Base-by-base conservation (phyloP, 2,888 invertebrate genomes). In the Pollenia griseotomentosa region DNA sequence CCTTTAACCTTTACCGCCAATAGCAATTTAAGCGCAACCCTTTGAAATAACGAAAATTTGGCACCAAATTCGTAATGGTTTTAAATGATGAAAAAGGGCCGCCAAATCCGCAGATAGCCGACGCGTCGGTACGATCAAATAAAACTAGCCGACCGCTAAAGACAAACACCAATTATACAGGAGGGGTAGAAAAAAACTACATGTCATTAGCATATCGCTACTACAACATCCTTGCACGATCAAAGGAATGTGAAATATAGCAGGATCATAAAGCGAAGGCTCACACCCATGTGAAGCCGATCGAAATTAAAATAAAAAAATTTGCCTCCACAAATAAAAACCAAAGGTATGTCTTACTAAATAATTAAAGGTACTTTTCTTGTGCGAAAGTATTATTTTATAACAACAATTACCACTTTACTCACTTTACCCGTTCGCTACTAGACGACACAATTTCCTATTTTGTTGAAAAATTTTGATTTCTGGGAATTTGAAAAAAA, bases 261-360 rank as follows among this genome's bases (percentile, higher is more conserved):
- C 84, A 73, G 77, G 46, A 82, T 74, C 68, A 78, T 87, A 87
- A 87, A 63, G 16, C 59, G 6, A 42, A 82, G 65, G 65, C 77
- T 61, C 40, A 89, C 89, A 86, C 89, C 89, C 89, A 88, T 83
- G 73, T 71, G 68, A 86, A 88, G 85, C 78, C 85, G 74, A 42
- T 55, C 23, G 10, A 61, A 40, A 42, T 74, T 55, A 87, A 88
- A 88, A 81, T 78, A 53, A 12, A 68, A 61, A 51, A 33, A 6
- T 6, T 55, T 80, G 51, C 40, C 51, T 66, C 46, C 53, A 68
- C 23, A 40, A 74, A 63, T 33, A 57, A 19, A 11, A 23, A 23
- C 2, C 8, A 61, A 33, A 74, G 14, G 40, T 23, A 16, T 14
- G 23, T 33, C 8, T 55, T 40, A 63, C 40, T 57, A 55, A 66